Evolutionary conservation across 2,113 vertebrate genomes (phyloP), one percentile per base, ranked within the genome.

Genomic region (Passer domesticus): DNA sequence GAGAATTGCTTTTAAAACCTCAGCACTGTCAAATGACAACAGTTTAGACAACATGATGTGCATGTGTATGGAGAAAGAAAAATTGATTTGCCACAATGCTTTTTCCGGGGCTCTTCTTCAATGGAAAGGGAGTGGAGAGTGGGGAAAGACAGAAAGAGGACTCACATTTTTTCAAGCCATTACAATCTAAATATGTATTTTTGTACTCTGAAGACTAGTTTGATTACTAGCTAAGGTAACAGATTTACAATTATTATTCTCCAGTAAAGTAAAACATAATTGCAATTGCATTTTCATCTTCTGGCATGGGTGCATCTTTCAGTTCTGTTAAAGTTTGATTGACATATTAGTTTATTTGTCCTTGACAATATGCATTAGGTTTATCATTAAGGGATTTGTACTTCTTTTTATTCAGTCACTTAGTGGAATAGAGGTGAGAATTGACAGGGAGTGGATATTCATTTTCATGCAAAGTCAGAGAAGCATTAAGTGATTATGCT

Each of bases 401-500:
- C 91, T 97, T 93, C 87, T 97, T 94, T 83, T 76, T 88, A 88
- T 95, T 95, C 95, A 94, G 91, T 94, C 94, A 96, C 81, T 97
- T 95, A 95, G 83, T 83, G 92, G 91, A 96, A 96, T 11, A 77
- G 94, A 97, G 97, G 97, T 97, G 96, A 98, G 95, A 96, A 97
- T 68, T 98, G 98, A 97, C 97, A 97, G 85, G 85, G 91, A 97
- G 84, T 79, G 97, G 98, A 96, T 97, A 96, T 96, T 97, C 80
- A 97, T 98, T 98, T 97, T 94, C 86, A 96, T 90, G 93, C 95
- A 91, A 96, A 97, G 94, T 93, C 95, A 97, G 83, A 87, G 94
- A 97, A 96, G 94, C 97, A 95, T 98, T 97, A 96, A 95, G 96
- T 95, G 89, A 97, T 97, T 96, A 95, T 88, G 84, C 96, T 97